Base-by-base conservation (phyloP, 2,113 vertebrate species). In the Abramis brama region DNA sequence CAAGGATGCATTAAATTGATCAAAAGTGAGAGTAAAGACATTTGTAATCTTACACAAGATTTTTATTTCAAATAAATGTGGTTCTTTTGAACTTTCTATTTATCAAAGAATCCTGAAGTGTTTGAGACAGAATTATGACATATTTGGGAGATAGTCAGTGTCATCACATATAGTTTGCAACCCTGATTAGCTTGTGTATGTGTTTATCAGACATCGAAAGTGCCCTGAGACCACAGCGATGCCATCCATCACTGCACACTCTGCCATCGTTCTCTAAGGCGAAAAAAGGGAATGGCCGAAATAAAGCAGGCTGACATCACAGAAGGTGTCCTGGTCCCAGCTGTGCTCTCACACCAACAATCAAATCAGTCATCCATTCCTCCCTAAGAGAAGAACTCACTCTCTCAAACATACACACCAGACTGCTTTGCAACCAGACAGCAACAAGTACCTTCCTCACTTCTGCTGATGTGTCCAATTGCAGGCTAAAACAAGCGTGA, bases 241-340 rank as follows among this genome's bases (percentile, higher is more conserved):
- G 68, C 25, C 80, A 83, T 75, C 55, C 79, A 66, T 68, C 79
- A 77, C 25, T 30, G 52, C 64, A 79, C 88, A 81, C 85, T 12
- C 21, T 25, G 47, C 17, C n/a, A 19, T 25, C 47, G 15, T 80
- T 64, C 59, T 87, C 68, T 62, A 43, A 30, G 73, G 83, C 19
- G n/a, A 70, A 21, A 45, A 45, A 68, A 74, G 9, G 19, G 1
- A 50, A 50, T 30, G 75, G 23, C 25, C 15, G 13, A 73, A 83
- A 76, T 55, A 36, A 75, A 85, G 39, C 23, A 12, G 9, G 19
- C 4, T 78, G 86, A 70, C 47, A 62, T 77, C 23, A n/a, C 17
- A 55, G 27, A 33, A 77, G 57, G 62, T 57, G 85, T 84, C 87
- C 74, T 43, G 52, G 55, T 36, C 83, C 19, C 86, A 83, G 55